Conservation (phyloP, 1,140 invertebrate genomes). For the Periplaneta americana region DNA sequence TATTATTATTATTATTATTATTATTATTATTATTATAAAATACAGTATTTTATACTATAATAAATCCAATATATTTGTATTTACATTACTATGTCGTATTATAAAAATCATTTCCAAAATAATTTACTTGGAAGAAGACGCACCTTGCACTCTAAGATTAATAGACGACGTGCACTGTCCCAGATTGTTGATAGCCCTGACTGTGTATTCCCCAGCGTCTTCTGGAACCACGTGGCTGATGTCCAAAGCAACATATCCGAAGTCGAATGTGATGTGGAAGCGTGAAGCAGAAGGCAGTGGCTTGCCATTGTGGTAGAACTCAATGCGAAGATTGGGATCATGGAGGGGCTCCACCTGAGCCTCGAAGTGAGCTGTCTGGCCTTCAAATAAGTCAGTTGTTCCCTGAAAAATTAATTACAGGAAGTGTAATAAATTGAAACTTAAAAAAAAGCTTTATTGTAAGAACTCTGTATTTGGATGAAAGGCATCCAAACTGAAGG, state of each 20-base stretch:
- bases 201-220: constrained; percentile 91
- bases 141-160: constrained; percentile 58
- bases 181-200: constrained; percentile 80
- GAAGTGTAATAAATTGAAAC: too few species aligned
- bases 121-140: too few species aligned
- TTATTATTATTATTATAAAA: too few species aligned
- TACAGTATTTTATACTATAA: too few species aligned
- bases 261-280: constrained; percentile 92
- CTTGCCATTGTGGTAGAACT: constrained; percentile 89
- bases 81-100: too few species aligned
- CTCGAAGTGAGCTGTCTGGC: constrained; percentile 85
- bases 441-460: too few species aligned
- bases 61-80: too few species aligned
- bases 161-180: constrained; percentile 82
- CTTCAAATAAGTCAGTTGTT: constrained; percentile 77
- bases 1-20: too few species aligned
- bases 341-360: constrained; percentile 87
- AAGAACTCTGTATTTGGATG: too few species aligned
- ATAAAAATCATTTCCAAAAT: too few species aligned
- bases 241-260: constrained; percentile 91
- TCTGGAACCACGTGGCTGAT: constrained; percentile 84
- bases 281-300: constrained; percentile 77
- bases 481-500: too few species aligned
- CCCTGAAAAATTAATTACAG: constrained; percentile 45
- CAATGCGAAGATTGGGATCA: constrained; percentile 83